phyloP scores from a whole-genome alignment of 1,140 invertebrate species.

The Drosophila rufa region DNA sequence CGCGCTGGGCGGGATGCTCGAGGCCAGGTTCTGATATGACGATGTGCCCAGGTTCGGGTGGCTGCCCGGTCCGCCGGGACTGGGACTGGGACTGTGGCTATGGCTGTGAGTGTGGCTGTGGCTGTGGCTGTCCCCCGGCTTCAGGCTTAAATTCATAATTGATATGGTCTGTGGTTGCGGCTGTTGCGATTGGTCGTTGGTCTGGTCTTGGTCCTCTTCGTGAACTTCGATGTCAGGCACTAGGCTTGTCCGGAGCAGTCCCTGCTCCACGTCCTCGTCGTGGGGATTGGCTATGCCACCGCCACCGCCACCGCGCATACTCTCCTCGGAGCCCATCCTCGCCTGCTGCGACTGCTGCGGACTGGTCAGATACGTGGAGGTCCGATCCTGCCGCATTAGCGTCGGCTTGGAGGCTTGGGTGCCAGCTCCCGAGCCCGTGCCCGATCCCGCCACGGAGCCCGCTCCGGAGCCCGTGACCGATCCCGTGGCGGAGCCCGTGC shows the following conservation, averaged over 20 bases:
- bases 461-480: conserved; percentile 26
- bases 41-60: conserved; percentile 80
- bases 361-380: conserved; percentile 90
- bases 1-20: conserved; percentile 85
- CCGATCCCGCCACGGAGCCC: conserved; percentile 26
- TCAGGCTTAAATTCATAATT: conserved; percentile 78
- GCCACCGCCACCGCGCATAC: conserved; percentile 71
- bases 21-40: conserved; percentile 87
- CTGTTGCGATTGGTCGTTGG: conserved; percentile 52
- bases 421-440: conserved; percentile 14
- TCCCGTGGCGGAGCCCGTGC: conserved; percentile 29
- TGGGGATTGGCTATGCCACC: conserved; percentile 21
- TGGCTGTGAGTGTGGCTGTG: conserved; percentile 28
- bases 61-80: conserved; percentile 85
- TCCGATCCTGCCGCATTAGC: conserved; percentile 93
- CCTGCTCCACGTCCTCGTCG: conserved; percentile 87
- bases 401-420: conserved; percentile 88
- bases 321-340: conserved; percentile 91
- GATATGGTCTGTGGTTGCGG: conserved; percentile 82
- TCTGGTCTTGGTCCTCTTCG: conserved; percentile 87
- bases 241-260: conserved; percentile 87
- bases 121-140: conserved; percentile 41
- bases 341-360: conserved; percentile 90
- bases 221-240: conserved; percentile 96
- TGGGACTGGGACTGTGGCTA: not conserved